Base-by-base conservation (phyloP, 2,888 invertebrate species). In the Lithophane semibrunnea region DNA sequence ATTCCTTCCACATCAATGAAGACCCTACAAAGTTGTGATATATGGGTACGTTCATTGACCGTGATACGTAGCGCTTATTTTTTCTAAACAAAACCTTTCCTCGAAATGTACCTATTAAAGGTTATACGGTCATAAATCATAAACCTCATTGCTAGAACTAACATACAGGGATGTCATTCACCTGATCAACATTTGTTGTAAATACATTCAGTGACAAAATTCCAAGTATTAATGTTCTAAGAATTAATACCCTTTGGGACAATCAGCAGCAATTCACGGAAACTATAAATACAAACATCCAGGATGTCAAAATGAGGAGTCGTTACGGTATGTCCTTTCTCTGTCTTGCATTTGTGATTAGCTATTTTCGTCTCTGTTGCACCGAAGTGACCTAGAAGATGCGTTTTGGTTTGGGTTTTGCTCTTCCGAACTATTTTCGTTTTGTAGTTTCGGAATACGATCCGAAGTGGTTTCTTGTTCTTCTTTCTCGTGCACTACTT, bases 221-320 rank as follows among this genome's bases (percentile, higher is more conserved):
- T 64, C 69, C n/a, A 67, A 73, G 44, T 47, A 72, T 70, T 65
- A 75, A 61, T 56, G 42, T 84, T 88, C 79, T 24, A 24, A 29
- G 80, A 80, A 80, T 89, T 84, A 86, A 85, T 82, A 80, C 72
- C 71, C 79, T 83, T 84, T 67, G 73, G 81, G 84, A 87, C 87
- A 90, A 89, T 89, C 88, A 88, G 86, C 86, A 86, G 82, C 86
- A 90, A 85, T 93, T 93, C 93, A 88, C 87, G 89, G 92, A 92
- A 93, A 88, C 90, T 90, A 87, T 91, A 92, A 92, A 93, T 92
- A 93, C 91, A 90, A 91, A 89, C 85, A 87, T 83, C 76, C 89
- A 88, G 88, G 88, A 91, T 89, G 91, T 88, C 88, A 88, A 86
- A 80, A 90, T 82, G 90, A 86, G 86, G 77, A 77, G 77, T 77